These are phyloP conservation scores for Nemopilema nomurai DNA, from an alignment of 30 jellyfish, hydroid and myxozoan species.

Conservation along the genomic window DNA sequence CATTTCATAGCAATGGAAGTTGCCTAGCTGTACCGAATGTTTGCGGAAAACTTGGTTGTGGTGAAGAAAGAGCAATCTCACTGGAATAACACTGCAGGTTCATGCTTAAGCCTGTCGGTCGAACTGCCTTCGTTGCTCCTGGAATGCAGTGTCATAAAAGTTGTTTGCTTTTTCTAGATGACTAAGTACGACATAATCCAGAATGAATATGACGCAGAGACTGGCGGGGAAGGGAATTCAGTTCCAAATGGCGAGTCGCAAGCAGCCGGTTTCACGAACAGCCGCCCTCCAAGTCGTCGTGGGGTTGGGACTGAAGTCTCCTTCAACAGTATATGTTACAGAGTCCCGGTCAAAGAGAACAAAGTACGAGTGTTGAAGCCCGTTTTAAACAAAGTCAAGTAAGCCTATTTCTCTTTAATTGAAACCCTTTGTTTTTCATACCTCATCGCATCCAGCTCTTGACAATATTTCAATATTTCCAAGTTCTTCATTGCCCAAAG, in stretches of 20 bases:
- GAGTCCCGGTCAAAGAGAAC: conserved; percentile 73
- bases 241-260: background rate
- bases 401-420: background rate
- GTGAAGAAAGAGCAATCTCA: no score
- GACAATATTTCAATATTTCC: no score
- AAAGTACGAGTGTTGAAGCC: conserved; percentile 34
- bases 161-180: background rate
- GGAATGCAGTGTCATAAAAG: no score
- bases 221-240: background rate
- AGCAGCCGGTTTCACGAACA: background rate
- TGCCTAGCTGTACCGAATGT: no score
- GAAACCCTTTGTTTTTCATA: background rate
- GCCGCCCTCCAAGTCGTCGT: conserved; percentile 64
- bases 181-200: background rate
- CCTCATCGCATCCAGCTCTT: no score
- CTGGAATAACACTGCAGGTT: no score
- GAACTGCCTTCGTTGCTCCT: no score
- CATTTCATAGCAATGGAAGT: no score
- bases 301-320: conserved; percentile 71
- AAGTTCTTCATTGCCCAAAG: no score
- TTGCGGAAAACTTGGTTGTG: no score
- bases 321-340: conserved; percentile 58
- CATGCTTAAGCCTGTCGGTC: no score
- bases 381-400: conserved; percentile 67
- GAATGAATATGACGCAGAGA: background rate